A percentile compares a stretch with the other conserved stretches of the same genome.
These are phyloP conservation scores for Acheta domesticus DNA, from an alignment of 2,888 invertebrate genomes.

Conservation along the genomic window DNA sequence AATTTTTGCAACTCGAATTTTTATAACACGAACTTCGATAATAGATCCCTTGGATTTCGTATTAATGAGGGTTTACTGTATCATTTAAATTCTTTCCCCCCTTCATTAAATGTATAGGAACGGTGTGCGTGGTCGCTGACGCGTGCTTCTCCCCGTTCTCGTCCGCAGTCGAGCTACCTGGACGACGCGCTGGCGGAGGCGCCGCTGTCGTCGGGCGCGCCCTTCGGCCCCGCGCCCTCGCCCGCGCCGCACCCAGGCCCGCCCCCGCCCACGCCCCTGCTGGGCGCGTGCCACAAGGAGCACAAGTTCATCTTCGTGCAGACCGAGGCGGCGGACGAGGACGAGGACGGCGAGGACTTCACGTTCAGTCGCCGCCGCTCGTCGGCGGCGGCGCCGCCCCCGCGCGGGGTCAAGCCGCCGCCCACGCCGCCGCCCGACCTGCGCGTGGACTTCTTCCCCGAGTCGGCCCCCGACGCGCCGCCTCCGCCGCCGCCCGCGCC, in stretches of 20 bases:
- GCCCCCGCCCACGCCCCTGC: constrained; percentile 51
- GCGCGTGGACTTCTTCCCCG: constrained; percentile 61
- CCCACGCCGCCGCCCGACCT: constrained; percentile 53
- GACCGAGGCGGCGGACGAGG: constrained; percentile 46
- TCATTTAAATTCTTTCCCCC: too few relatives aligned
- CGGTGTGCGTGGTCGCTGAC: too few relatives aligned
- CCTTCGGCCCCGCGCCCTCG: constrained; percentile 42
- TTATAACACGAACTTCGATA: too few relatives aligned
- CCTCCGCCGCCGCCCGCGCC: constrained; percentile 37
- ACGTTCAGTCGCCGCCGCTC: constrained; percentile 47
- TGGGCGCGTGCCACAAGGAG: constrained; percentile 48
- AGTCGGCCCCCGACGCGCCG: constrained; percentile 41
- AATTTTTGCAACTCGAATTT: too few relatives aligned
- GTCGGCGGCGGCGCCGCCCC: constrained; percentile 39
- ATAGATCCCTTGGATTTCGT: too few relatives aligned
- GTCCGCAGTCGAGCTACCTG: constrained; percentile 19
- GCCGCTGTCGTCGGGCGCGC: constrained; percentile 38
- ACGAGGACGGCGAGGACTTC: constrained; percentile 49
- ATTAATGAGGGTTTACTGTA: too few relatives aligned
- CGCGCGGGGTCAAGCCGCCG: constrained; percentile 51
- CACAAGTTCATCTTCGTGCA: constrained; percentile 39
- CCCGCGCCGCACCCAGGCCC: constrained; percentile 23
- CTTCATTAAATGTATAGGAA: too few relatives aligned
- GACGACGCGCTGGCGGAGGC: constrained; percentile 27
- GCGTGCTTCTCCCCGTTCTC: too few relatives aligned